A percentile compares a stretch with the other conserved stretches of the same genome.
phyloP scores from a whole-genome alignment of 1,140 invertebrate genomes.

The Pogonognathellus flavescens region DNA sequence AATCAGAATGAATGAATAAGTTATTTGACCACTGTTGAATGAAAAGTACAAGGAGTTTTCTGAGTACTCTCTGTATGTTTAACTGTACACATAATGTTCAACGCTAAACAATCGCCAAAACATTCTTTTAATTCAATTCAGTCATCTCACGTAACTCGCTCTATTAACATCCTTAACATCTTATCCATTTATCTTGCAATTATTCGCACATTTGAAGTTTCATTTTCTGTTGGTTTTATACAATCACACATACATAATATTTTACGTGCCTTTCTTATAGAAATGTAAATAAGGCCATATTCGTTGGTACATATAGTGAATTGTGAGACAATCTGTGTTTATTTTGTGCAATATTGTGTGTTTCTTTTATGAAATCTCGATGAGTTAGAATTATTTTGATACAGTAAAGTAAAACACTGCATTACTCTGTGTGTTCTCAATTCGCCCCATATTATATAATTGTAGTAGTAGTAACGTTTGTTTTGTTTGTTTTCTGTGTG shows the following conservation, averaged over 20 bases:
- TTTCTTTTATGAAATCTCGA: too few relatives aligned
- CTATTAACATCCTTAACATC: slow-evolving; percentile 27
- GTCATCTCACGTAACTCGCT: slow-evolving; percentile 37
- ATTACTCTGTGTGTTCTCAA: too few relatives aligned
- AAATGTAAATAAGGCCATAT: neutral
- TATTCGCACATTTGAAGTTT: neutral
- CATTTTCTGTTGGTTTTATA: neutral
- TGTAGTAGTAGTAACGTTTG: too few relatives aligned
- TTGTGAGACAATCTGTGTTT: too few relatives aligned
- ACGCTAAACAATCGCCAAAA: neutral
- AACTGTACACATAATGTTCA: neutral
- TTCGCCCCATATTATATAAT: too few relatives aligned
- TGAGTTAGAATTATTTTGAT: neutral
- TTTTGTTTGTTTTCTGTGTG: too few relatives aligned
- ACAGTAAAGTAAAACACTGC: too few relatives aligned
- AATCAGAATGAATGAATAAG: neutral
- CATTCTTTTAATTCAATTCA: slow-evolving; percentile 10
- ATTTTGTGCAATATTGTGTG: too few relatives aligned
- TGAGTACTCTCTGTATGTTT: neutral
- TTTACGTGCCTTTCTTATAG: neutral
- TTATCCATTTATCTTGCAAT: neutral
- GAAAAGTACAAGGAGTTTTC: neutral
- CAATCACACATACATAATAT: neutral
- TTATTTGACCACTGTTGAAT: neutral
- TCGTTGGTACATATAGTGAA: too few relatives aligned